Percentiles rank a stretch among this genome's conserved stretches.
These are phyloP conservation scores for Lepidurus arcticus DNA, from an alignment of 1,140 invertebrate species.

Conservation along the genomic window DNA sequence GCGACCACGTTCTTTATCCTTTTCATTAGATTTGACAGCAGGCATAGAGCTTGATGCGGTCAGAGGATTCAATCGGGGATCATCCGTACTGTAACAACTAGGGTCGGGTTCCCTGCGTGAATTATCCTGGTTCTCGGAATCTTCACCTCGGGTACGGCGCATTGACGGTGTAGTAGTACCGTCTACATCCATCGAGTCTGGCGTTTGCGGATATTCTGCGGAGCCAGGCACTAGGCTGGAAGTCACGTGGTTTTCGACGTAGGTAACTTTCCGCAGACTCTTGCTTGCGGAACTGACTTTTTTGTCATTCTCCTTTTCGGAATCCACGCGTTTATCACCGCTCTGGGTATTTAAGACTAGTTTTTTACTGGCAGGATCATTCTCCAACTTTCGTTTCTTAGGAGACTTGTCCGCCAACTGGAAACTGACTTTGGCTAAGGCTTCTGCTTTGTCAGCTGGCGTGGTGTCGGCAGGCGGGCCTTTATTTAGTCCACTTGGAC, in stretches of 20 bases:
- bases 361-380: background rate
- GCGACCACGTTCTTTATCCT: background rate
- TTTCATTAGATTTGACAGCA: constrained; percentile 8
- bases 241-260: background rate
- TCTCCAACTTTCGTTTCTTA: constrained; percentile 45
- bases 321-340: background rate
- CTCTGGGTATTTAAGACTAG: background rate
- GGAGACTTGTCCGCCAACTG: constrained; percentile 44
- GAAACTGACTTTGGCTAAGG: constrained; percentile 26
- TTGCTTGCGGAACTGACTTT: background rate
- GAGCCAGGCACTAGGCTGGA: background rate
- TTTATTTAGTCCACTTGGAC: background rate
- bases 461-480: background rate
- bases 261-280: background rate
- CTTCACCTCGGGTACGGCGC: constrained; percentile 11
- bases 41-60: constrained; percentile 31
- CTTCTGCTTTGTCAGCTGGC: constrained; percentile 33
- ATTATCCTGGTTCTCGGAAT: constrained; percentile 12
- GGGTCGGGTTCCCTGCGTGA: constrained; percentile 14
- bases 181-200: constrained; percentile 29
- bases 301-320: background rate
- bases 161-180: background rate
- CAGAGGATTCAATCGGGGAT: constrained; percentile 29
- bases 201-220: constrained; percentile 24
- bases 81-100: constrained; percentile 13